These are phyloP conservation scores for Hepsetus odoe DNA, from an alignment of 2,113 vertebrate genomes.

Conservation along the genomic window DNA sequence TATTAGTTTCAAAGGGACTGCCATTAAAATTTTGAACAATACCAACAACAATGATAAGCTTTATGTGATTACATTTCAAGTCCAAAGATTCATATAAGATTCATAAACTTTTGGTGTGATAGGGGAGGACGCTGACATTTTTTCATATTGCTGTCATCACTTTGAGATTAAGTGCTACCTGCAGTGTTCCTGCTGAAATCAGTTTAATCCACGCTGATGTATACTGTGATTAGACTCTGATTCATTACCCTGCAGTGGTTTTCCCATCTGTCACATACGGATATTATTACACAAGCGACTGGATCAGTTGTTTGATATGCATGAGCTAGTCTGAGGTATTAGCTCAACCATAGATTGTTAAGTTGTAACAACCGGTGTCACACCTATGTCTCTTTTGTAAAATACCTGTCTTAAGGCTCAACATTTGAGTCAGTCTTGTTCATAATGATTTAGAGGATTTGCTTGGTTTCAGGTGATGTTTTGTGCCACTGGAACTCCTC, in stretches of 20 bases:
- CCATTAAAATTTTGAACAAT: too few relatives aligned
- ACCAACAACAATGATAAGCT: too few relatives aligned
- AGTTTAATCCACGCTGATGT: slow-evolving; percentile 30
- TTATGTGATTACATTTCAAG: too few relatives aligned
- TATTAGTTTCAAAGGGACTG: too few relatives aligned
- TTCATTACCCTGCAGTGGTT: not conserved
- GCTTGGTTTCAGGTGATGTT: slow-evolving; percentile 13
- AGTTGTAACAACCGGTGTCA: not conserved
- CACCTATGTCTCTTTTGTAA: not conserved
- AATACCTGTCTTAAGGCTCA: not conserved
- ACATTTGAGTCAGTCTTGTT: not conserved
- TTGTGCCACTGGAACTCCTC: not conserved
- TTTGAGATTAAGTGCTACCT: not conserved
- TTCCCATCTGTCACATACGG: not conserved
- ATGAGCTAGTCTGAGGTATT: not conserved
- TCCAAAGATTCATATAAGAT: too few relatives aligned
- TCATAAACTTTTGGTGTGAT: too few relatives aligned
- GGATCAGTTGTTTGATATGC: slow-evolving; percentile 22
- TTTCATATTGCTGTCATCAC: not conserved
- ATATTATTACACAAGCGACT: not conserved
- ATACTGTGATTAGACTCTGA: slow-evolving; percentile 15
- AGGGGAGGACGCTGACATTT: not conserved
- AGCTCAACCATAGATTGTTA: not conserved
- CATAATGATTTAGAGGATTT: slow-evolving; percentile 25
- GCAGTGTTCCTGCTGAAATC: slow-evolving; percentile 11